Conservation (phyloP, 2,888 invertebrate species). For the Galerucella nymphaeae region DNA sequence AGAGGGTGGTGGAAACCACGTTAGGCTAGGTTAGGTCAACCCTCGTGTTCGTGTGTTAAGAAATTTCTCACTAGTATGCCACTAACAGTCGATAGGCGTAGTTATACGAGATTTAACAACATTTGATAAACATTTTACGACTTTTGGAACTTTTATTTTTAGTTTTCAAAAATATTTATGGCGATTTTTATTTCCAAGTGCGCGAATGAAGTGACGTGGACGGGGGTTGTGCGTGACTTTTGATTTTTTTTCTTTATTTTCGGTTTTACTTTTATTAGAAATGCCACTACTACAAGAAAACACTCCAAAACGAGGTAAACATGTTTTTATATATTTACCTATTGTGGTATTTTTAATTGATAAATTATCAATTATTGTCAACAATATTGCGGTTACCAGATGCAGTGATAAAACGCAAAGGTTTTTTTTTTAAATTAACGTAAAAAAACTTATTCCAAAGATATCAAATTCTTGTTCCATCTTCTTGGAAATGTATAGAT, state of each 20-base stretch:
- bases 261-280: constrained; percentile 37
- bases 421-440: too few relatives aligned
- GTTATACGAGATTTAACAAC: constrained; percentile 45
- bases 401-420: too few relatives aligned
- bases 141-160: constrained; percentile 16
- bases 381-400: too few relatives aligned
- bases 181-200: constrained; percentile 15
- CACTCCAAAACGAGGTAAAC: constrained; percentile 62
- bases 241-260: constrained; percentile 35
- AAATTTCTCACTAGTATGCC: constrained; percentile 62
- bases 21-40: constrained; percentile 66
- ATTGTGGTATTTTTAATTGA: neutral
- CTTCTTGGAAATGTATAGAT: too few relatives aligned
- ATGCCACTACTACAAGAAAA: constrained; percentile 64
- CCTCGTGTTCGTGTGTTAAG: constrained; percentile 58
- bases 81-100: constrained; percentile 54
- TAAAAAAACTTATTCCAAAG: too few relatives aligned
- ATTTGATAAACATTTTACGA: constrained; percentile 25
- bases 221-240: constrained; percentile 44
- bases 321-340: constrained; percentile 4
- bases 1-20: constrained; percentile 61
- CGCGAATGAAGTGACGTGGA: constrained; percentile 43
- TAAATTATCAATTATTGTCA: neutral
- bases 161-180: constrained; percentile 16
- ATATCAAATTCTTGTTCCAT: too few relatives aligned